Base-by-base conservation (phyloP, 2,888 invertebrate genomes). In the Pterostichus niger region DNA sequence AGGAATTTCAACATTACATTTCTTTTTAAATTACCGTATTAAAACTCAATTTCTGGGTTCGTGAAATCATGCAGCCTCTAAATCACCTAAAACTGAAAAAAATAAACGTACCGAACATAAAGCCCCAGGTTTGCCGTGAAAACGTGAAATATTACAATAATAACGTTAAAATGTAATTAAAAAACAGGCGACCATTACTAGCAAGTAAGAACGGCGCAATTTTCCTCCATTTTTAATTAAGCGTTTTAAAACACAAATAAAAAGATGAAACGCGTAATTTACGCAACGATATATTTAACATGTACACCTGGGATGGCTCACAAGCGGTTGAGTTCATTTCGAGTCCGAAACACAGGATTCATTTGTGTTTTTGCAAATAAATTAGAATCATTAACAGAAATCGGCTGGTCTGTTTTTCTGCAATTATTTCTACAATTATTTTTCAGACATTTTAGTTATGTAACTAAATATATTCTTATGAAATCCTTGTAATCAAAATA, bases 1-100 rank as follows among this genome's bases (percentile, higher is more conserved):
- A 84, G 84, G 84, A 84, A 84, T 85, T 84, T 76, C 84, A 24
- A 15, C 68, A 68, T 40, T 59, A 24, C 24, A 59, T 59, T 59
- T 35, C 68, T 68, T 9, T 24, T 15, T 61, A 68, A 68, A 68
- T 44, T 40, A 15, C 64, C 76, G 46, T 75, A 77, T 78, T 78
- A 78, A 78, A 78, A 78, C 59, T 78, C 78, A 78, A 78, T 78
- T 77, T 73, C 56, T 17, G 77, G 13, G 56, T 52, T 77, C 13
- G 76, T n/a, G 44, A 54, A 56, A 56, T 77, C 76, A 77, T 75
- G 17, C 17, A 46, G 59, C 59, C 7, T 44, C 6, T 78, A 78
- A 59, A 78, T 78, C 44, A 78, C 59, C 78, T 59, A 35, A 54
- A 75, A 52, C 49, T 33, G 49, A 52, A 75, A 75, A 75, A 75